A percentile compares a stretch with the other conserved stretches of the same genome.
Evolutionary conservation across 1,140 invertebrate species (phyloP).

Genomic region (Hylaeus anthracinus): DNA sequence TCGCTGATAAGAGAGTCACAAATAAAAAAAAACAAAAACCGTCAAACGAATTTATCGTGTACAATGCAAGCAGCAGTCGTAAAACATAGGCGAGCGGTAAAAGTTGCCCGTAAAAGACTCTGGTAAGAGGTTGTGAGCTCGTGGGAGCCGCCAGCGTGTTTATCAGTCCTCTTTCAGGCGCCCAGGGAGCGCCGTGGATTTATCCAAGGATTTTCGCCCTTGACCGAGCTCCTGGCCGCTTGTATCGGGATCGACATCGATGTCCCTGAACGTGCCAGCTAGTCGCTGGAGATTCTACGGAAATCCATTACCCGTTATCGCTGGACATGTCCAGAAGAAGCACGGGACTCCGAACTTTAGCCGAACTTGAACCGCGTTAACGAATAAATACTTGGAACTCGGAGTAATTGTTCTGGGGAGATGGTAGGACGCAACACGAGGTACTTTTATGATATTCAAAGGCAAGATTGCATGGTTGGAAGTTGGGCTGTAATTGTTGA

Average conservation of each 20-base stretch:
- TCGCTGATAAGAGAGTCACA: background rate
- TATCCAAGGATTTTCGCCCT: conserved; percentile 1
- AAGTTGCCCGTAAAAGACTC: background rate
- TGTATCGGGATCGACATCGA: background rate
- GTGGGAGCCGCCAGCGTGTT: background rate
- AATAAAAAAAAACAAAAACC: background rate
- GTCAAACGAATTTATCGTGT: background rate
- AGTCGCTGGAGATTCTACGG: background rate
- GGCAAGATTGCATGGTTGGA: too few relatives aligned
- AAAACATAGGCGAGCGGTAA: conserved; percentile 4
- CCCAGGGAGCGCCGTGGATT: background rate
- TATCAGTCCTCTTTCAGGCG: background rate
- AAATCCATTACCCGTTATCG: background rate
- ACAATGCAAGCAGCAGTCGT: background rate
- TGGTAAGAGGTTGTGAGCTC: background rate
- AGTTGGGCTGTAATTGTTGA: too few relatives aligned
- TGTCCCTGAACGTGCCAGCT: background rate
- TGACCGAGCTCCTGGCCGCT: background rate
- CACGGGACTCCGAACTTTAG: background rate
- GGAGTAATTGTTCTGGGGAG: too few relatives aligned
- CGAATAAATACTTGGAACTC: too few relatives aligned
- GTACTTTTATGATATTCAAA: too few relatives aligned
- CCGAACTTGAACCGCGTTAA: background rate
- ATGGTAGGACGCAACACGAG: too few relatives aligned
- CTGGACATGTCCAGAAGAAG: background rate